Base-by-base conservation (phyloP, 2,113 vertebrate species). In the Ophthalmolycus amberensis region DNA sequence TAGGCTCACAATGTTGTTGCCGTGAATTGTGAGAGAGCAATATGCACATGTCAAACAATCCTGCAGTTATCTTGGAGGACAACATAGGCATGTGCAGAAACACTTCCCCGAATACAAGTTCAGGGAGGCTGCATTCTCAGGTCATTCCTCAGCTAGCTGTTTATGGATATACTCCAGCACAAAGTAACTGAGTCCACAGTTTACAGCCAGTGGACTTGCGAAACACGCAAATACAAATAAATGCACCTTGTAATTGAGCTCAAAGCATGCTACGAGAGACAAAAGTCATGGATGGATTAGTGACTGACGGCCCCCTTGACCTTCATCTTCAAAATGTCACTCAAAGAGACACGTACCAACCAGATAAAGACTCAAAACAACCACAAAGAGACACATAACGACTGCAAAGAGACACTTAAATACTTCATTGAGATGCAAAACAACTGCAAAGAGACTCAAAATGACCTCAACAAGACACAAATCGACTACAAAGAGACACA, bases 111-210 rank as follows among this genome's bases (percentile, higher is more conserved):
- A 1, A n/a, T 32, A 46, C 46, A 25, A 44, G 27, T 48, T 48
- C 40, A 66, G n/a, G 32, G 42, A 60, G 27, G 34, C 12, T 27
- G 1, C 38, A 15, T 60, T 67, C 25, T 60, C 9, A 67, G 4
- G 16, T 40, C 76, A 40, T 76, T 76, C 40, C 60, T 76, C 34
- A 29, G 58, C 27, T 58, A 16, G 42, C 12, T 74, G 42, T 62
- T 27, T 65, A 75, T 56, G 38, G 64, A 63, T 10, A 34, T 38
- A 44, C 6, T 50, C 46, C 56, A 27, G 37, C 56, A n/a, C 42
- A 38, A 46, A 38, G 54, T 34, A 25, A 15, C 9, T 3, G 10
- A 65, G 46, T 38, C 22, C n/a, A 58, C 32, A 48, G 10, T 62
- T 58, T 54, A 63, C 54, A n/a, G 20, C 5, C 3, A 59, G 60